Conservation (phyloP, 1,140 invertebrate genomes). For the Philopotamus ludificatus region DNA sequence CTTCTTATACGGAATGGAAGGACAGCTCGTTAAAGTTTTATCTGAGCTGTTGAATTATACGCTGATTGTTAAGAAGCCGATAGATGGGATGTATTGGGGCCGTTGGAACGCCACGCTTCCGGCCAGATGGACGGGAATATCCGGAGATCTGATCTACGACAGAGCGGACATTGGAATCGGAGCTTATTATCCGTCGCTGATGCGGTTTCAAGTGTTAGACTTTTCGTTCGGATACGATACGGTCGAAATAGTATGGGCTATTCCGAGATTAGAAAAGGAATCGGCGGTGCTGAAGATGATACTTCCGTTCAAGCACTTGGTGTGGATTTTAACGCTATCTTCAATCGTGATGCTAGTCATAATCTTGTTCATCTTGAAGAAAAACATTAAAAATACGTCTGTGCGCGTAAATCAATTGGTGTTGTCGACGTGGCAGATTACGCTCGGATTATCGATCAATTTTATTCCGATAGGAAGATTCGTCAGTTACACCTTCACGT, state of each 20-base stretch:
- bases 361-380: conserved; percentile 17
- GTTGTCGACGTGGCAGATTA: conserved; percentile 29
- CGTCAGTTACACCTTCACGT: conserved; percentile 28
- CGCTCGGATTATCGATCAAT: conserved; percentile 24
- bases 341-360: conserved; percentile 15
- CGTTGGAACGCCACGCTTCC: conserved; percentile 21
- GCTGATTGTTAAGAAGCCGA: conserved; percentile 15
- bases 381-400: conserved; percentile 19
- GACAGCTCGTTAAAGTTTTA: conserved; percentile 22
- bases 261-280: conserved; percentile 29
- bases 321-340: conserved; percentile 20
- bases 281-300: conserved; percentile 12
- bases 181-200: conserved; percentile 20
- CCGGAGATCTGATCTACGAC: conserved; percentile 30
- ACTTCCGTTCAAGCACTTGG: conserved; percentile 19
- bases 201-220: conserved; percentile 23
- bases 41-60: conserved; percentile 32
- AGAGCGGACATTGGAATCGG: conserved; percentile 36
- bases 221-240: conserved; percentile 33
- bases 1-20: conserved; percentile 27
- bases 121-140: conserved; percentile 32
- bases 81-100: conserved; percentile 27
- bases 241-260: conserved; percentile 33
- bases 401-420: conserved; percentile 12
- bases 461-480: conserved; percentile 36